Percentiles rank a stretch among this genome's conserved stretches.
Conservation (phyloP, 2,797 vertebrate species). For the Lagocephalus sceleratus region DNA sequence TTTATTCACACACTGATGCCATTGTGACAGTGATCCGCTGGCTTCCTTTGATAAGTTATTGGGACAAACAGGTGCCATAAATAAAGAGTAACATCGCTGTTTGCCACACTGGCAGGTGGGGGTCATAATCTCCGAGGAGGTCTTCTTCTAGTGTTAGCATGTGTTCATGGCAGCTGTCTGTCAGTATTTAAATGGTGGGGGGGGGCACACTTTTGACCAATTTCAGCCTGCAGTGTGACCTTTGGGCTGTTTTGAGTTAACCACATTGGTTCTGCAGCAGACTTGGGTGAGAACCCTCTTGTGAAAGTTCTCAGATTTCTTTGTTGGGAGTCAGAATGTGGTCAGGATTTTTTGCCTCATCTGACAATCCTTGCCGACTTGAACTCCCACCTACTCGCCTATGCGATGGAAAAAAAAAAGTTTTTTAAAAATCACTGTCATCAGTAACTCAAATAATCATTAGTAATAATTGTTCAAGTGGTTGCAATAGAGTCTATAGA, state of each 20-base stretch:
- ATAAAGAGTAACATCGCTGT: conserved; percentile 35
- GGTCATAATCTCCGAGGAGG: conserved; percentile 35
- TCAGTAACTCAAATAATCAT: too few species aligned
- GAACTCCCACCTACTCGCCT: too few species aligned
- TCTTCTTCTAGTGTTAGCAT: conserved; percentile 35
- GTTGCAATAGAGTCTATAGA: too few species aligned
- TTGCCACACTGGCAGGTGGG: conserved; percentile 42
- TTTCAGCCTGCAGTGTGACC: not conserved
- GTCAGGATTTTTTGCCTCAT: conserved; percentile 6
- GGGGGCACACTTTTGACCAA: not conserved
- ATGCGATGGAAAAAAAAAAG: too few species aligned
- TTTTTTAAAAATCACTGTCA: too few species aligned
- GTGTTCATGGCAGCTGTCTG: conserved; percentile 57
- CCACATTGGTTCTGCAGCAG: not conserved
- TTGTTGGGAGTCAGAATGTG: conserved; percentile 3
- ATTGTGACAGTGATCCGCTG: conserved; percentile 30
- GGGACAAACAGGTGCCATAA: conserved; percentile 51
- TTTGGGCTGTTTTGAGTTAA: conserved; percentile 1
- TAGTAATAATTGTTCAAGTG: too few species aligned
- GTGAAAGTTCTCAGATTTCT: conserved; percentile 17
- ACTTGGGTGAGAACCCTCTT: not conserved
- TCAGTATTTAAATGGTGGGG: conserved; percentile 7
- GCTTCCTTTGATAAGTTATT: conserved; percentile 44
- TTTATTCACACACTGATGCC: conserved; percentile 36
- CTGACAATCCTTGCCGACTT: not conserved